phyloP scores from a whole-genome alignment of 2,888 invertebrate genomes.

The Pristionchus mayeri region DNA sequence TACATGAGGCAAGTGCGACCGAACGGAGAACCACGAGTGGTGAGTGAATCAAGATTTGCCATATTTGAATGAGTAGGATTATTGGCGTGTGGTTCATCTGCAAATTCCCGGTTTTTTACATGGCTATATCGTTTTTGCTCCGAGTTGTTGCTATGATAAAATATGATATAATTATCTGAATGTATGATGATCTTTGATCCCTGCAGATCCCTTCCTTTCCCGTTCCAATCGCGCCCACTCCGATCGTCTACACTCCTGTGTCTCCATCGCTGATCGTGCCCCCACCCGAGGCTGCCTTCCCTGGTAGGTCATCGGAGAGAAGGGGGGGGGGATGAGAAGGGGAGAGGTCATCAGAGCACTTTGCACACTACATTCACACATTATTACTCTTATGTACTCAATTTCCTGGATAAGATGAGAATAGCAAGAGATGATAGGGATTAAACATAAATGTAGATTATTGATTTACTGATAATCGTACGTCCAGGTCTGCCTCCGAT shows the following conservation, averaged over 20 bases:
- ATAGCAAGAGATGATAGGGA: too few relatives aligned
- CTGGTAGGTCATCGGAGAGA: background rate
- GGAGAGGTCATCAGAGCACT: too few relatives aligned
- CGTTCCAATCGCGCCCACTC: constrained; percentile 4
- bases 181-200: background rate
- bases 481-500: constrained; percentile 8
- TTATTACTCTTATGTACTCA: too few relatives aligned
- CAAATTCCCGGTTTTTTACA: too few relatives aligned
- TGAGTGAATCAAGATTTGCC: background rate
- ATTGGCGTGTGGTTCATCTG: background rate
- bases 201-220: constrained; percentile 6
- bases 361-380: too few relatives aligned
- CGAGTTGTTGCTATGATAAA: too few relatives aligned
- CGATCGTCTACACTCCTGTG: constrained; percentile 7
- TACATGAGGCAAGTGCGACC: constrained; percentile 52
- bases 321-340: background rate
- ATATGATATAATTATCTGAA: too few relatives aligned
- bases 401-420: too few relatives aligned
- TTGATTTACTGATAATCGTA: background rate
- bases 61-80: background rate
- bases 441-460: background rate
- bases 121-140: too few relatives aligned
- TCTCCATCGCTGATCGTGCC: background rate
- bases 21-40: constrained; percentile 20
- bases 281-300: background rate